Evolutionary conservation across 2,113 vertebrate genomes (phyloP).

Genomic region (Leiothrix lutea): DNA sequence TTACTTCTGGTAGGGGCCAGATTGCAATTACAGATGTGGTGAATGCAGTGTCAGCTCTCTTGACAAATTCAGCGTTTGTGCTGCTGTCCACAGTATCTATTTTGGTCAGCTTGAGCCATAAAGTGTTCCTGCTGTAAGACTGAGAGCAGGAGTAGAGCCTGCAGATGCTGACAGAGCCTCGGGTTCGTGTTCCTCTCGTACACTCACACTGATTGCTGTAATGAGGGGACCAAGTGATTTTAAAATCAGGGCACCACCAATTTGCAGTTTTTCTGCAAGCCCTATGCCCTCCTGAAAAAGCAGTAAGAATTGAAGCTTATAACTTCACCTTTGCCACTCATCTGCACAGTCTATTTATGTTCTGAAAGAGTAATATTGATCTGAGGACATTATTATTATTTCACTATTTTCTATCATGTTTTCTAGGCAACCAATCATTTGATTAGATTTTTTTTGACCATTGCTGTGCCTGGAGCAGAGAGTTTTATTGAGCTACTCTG

Average conservation of each 20-base stretch:
- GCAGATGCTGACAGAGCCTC: not conserved
- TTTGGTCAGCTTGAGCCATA: conserved; percentile 7
- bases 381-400: not conserved
- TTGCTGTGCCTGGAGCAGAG: not conserved
- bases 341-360: not conserved
- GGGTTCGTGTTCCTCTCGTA: not conserved
- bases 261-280: not conserved
- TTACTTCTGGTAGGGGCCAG: conserved; percentile 40
- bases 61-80: conserved; percentile 37
- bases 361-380: not conserved
- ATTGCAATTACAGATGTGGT: conserved; percentile 64
- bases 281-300: not conserved
- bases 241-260: not conserved
- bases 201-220: not conserved
- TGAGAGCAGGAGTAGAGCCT: not conserved
- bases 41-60: not conserved
- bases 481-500: not conserved
- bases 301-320: not conserved
- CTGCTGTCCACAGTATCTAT: conserved; percentile 37
- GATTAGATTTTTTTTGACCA: not conserved
- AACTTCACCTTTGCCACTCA: not conserved
- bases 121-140: not conserved
- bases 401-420: not conserved
- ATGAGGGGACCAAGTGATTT: not conserved
- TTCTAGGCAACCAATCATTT: not conserved